phyloP scores from a whole-genome alignment of 2,113 vertebrate genomes.

The Lampris incognitus region DNA sequence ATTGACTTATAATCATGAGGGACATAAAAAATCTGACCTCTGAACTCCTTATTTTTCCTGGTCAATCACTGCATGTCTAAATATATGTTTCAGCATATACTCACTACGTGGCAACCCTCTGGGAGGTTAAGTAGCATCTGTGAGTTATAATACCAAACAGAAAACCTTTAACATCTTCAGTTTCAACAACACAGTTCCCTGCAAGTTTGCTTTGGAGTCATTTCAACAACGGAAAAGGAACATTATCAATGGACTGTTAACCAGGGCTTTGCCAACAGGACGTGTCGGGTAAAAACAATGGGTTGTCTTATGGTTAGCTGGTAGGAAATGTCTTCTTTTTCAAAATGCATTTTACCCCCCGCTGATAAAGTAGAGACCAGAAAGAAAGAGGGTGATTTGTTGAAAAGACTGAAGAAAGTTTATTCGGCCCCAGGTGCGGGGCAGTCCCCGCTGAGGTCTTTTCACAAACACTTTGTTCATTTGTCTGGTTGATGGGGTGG shows the following conservation, averaged over 20 bases:
- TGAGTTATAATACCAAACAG: constrained; percentile 51
- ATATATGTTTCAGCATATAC: constrained; percentile 40
- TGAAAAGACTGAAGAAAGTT: constrained; percentile 70
- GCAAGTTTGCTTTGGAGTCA: constrained; percentile 18
- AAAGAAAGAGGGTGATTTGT: constrained; percentile 51
- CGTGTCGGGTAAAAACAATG: constrained; percentile 54
- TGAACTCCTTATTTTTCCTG: constrained; percentile 46
- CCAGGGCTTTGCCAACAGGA: constrained; percentile 55
- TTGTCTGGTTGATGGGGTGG: constrained; percentile 72
- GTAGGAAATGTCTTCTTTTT: constrained; percentile 71
- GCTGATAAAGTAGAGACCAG: constrained; percentile 52
- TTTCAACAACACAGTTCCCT: background rate
- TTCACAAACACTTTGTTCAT: constrained; percentile 73
- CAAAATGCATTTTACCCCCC: constrained; percentile 61
- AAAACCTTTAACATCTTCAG: constrained; percentile 5
- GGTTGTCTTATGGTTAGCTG: constrained; percentile 53
- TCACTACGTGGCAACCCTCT: constrained; percentile 55
- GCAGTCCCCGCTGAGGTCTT: constrained; percentile 65
- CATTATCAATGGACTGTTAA: constrained; percentile 67
- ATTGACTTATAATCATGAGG: constrained; percentile 51
- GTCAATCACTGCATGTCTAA: constrained; percentile 47
- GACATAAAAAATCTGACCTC: constrained; percentile 64
- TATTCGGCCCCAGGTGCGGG: constrained; percentile 71
- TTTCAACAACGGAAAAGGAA: constrained; percentile 47
- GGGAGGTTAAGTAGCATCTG: constrained; percentile 44